These are phyloP conservation scores for Adelphocoris suturalis DNA, from an alignment of 2,888 invertebrate genomes.

Conservation along the genomic window DNA sequence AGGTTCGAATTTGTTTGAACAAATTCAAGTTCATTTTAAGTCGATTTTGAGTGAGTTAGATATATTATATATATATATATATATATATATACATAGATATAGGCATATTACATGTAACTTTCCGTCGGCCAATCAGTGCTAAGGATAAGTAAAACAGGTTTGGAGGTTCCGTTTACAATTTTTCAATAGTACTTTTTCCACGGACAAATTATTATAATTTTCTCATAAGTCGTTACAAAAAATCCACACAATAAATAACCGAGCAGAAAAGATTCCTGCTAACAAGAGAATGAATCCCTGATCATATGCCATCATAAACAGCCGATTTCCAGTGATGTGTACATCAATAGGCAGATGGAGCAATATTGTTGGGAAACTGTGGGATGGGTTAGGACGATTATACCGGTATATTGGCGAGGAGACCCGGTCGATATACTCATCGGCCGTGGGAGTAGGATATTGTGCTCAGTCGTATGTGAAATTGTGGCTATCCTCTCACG, in stretches of 20 bases:
- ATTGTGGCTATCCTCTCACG: conserved; percentile 62
- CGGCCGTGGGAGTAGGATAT: conserved; percentile 57
- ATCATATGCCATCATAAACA: conserved; percentile 59
- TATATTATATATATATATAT: too few species aligned
- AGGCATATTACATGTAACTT: too few species aligned
- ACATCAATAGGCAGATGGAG: conserved; percentile 68
- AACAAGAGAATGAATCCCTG: conserved; percentile 44
- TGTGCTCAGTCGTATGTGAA: conserved; percentile 69
- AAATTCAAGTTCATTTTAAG: too few species aligned
- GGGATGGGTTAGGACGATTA: conserved; percentile 54
- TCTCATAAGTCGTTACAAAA: neutral
- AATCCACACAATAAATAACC: neutral
- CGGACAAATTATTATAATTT: too few species aligned
- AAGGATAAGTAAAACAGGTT: too few species aligned
- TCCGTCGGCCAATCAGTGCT: too few species aligned
- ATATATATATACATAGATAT: too few species aligned
- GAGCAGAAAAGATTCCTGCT: conserved; percentile 10
- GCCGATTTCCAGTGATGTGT: conserved; percentile 61
- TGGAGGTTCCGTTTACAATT: too few species aligned
- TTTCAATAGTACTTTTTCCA: too few species aligned
- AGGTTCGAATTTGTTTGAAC: too few species aligned
- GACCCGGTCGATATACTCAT: conserved; percentile 64
- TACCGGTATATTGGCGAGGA: conserved; percentile 54
- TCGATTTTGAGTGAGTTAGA: too few species aligned
- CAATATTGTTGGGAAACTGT: conserved; percentile 49